Conservation (phyloP, 1,140 invertebrate genomes). For the Polypedilum vanderplanki region DNA sequence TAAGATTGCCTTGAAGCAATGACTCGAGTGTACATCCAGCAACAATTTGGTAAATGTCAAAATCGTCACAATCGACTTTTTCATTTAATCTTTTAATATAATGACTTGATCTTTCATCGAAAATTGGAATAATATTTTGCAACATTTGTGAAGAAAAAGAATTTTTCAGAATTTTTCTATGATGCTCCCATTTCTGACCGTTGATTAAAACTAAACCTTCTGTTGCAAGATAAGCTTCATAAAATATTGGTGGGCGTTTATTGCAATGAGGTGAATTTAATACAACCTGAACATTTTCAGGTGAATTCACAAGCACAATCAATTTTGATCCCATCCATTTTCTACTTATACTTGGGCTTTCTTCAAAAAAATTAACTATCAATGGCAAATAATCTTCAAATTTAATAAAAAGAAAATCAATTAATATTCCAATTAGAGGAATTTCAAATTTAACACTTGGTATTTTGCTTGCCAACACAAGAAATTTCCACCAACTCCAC, state of each 20-base stretch:
- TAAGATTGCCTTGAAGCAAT: neutral
- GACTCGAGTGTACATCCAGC: neutral
- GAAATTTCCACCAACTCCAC: no score
- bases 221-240: neutral
- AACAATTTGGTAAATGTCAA: neutral
- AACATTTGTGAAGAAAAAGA: neutral
- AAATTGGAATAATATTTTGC: neutral
- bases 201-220: neutral
- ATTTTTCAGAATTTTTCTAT: neutral
- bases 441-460: neutral
- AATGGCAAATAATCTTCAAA: neutral
- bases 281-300: neutral
- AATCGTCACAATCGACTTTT: neutral
- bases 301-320: neutral
- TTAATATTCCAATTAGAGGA: neutral
- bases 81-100: neutral
- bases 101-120: neutral
- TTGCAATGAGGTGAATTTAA: neutral
- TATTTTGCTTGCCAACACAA: neutral
- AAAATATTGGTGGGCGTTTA: neutral
- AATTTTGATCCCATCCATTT: neutral
- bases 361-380: neutral
- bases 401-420: neutral
- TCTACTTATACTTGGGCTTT: neutral
- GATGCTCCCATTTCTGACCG: constrained; percentile 21